Evolutionary conservation across 2,113 vertebrate species (phyloP).

Genomic region (Nothoprocta pentlandii): DNA sequence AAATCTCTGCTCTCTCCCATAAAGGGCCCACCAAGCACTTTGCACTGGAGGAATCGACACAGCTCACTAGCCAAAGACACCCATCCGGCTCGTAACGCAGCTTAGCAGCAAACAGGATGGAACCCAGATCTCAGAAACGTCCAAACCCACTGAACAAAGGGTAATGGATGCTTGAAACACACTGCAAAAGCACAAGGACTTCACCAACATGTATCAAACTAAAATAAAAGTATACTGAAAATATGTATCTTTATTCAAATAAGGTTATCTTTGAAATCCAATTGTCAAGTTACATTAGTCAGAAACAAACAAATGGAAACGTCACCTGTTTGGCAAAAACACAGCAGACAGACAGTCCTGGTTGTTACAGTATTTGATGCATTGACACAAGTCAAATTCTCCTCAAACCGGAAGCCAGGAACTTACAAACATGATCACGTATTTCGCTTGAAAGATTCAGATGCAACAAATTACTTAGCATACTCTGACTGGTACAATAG

Average conservation of each 20-base stretch:
- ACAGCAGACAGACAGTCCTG: conserved; percentile 45
- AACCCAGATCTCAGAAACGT: background rate
- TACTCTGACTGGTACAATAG: background rate
- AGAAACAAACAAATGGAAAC: conserved; percentile 56
- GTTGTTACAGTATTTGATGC: conserved; percentile 40
- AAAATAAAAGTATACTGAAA: conserved; percentile 75
- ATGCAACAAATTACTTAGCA: background rate
- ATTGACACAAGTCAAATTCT: conserved; percentile 28
- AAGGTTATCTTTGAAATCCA: conserved; percentile 69
- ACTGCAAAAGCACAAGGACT: background rate
- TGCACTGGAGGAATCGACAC: rapidly evolving
- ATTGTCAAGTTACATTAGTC: conserved; percentile 73
- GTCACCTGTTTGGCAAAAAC: conserved; percentile 10
- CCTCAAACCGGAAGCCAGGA: conserved; percentile 34
- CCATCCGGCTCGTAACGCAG: background rate
- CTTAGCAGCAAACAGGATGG: background rate
- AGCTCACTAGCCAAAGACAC: too few species aligned
- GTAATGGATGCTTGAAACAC: background rate
- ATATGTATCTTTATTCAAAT: conserved; percentile 83
- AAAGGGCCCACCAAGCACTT: background rate
- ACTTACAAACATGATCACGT: conserved; percentile 25
- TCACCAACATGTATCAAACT: background rate
- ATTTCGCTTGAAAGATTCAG: conserved; percentile 14
- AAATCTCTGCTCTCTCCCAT: background rate
- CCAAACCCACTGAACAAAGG: background rate